phyloP scores from a whole-genome alignment of 2,113 vertebrate genomes.

The Pungitius pungitius region DNA sequence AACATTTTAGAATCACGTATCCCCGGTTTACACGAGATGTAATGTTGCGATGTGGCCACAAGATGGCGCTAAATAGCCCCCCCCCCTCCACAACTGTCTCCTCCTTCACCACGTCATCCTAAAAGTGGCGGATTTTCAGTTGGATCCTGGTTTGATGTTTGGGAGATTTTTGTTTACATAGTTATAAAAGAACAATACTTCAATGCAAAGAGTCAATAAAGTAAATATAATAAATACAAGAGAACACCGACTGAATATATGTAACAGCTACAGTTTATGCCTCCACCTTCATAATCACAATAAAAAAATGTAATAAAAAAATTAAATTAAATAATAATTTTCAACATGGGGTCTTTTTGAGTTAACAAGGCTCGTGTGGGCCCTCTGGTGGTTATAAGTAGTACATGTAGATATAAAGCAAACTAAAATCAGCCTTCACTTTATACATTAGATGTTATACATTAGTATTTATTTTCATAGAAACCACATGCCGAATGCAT shows the following conservation, averaged over 20 bases:
- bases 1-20: not conserved
- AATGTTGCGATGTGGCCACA: not conserved
- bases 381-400: not conserved
- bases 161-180: too few relatives aligned
- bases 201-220: not conserved
- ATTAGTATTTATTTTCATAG: too few relatives aligned
- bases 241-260: not conserved
- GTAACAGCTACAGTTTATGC: not conserved
- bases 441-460: too few relatives aligned
- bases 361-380: not conserved
- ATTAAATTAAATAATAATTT: too few relatives aligned
- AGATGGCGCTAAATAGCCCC: conserved; percentile 18
- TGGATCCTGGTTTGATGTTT: not conserved
- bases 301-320: too few relatives aligned
- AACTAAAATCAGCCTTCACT: too few relatives aligned
- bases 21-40: not conserved
- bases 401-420: too few relatives aligned
- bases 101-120: not conserved
- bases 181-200: not conserved
- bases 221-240: not conserved
- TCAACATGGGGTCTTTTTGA: not conserved
- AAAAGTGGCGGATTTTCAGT: not conserved
- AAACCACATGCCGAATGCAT: too few relatives aligned
- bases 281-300: too few relatives aligned
- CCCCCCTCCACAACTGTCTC: not conserved